A percentile compares a stretch with the other conserved stretches of the same genome.
These are phyloP conservation scores for Oceanites oceanicus DNA, from an alignment of 2,113 vertebrate genomes.

Conservation along the genomic window DNA sequence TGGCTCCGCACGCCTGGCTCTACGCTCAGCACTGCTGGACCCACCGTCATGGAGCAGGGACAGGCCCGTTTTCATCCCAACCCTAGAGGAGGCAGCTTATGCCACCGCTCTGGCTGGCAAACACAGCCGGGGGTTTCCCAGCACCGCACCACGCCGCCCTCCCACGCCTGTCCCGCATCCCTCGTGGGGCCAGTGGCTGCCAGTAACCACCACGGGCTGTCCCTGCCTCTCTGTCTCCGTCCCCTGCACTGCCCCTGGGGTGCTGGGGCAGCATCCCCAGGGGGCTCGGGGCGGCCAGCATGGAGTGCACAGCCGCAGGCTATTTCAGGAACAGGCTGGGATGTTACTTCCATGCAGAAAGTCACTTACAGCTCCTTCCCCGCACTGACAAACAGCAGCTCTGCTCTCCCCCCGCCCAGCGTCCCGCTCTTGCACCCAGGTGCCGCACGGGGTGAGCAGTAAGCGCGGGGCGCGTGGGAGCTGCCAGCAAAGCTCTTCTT, in stretches of 20 bases:
- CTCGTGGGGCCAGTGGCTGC: accelerated
- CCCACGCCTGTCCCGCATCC: accelerated
- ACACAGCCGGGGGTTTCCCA: not conserved
- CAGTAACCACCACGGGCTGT: not conserved
- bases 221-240: not conserved
- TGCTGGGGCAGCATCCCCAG: accelerated
- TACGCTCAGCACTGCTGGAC: not conserved
- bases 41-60: accelerated
- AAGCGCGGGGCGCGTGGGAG: accelerated
- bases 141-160: not conserved
- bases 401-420: not conserved
- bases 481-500: not conserved
- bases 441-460: not conserved
- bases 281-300: not conserved
- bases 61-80: not conserved
- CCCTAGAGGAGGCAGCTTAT: not conserved
- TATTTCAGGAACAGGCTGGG: not conserved
- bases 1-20: not conserved
- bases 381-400: accelerated
- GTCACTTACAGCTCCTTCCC: not conserved
- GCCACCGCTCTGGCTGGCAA: not conserved
- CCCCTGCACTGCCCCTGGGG: not conserved
- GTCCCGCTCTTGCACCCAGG: accelerated
- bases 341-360: not conserved
- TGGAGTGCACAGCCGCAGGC: accelerated